Evolutionary conservation across 2,888 invertebrate genomes (phyloP).

Genomic region (Tiphia femorata): DNA sequence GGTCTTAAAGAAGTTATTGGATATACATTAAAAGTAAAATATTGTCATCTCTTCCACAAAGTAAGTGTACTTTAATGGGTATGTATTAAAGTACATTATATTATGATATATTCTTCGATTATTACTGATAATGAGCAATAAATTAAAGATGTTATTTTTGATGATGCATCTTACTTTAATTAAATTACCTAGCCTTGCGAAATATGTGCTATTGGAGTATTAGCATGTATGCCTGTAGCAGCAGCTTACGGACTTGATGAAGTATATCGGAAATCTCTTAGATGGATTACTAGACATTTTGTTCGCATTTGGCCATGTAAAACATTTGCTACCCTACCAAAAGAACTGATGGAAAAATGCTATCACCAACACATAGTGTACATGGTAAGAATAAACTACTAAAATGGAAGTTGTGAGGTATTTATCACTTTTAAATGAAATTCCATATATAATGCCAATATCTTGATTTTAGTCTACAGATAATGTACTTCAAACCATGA

Average conservation of each 20-base stretch:
- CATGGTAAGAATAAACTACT: constrained; percentile 70
- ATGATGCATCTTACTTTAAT: constrained; percentile 1
- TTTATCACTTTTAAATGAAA: constrained; percentile 9
- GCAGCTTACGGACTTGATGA: constrained; percentile 90
- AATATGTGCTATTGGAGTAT: constrained; percentile 86
- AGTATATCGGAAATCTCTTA: constrained; percentile 85
- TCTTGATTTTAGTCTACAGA: constrained; percentile 75
- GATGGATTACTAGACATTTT: constrained; percentile 91
- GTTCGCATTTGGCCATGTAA: constrained; percentile 92
- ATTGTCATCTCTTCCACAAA: constrained; percentile 95
- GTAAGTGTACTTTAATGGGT: constrained; percentile 66
- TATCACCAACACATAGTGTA: constrained; percentile 86
- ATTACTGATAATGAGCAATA: neutral
- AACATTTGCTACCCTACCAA: constrained; percentile 86
- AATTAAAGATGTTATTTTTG: neutral
- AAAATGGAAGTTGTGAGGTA: constrained; percentile 3
- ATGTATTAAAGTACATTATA: neutral
- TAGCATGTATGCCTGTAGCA: constrained; percentile 89
- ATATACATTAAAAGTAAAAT: constrained; percentile 87
- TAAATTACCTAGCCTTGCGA: constrained; percentile 82
- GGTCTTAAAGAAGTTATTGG: constrained; percentile 93
- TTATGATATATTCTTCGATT: neutral
- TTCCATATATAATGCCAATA: constrained; percentile 7
- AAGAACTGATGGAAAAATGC: constrained; percentile 86
- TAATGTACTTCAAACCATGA: constrained; percentile 85